Conservation (phyloP, 2,797 vertebrate genomes). For the Hylomyscus alleni region DNA sequence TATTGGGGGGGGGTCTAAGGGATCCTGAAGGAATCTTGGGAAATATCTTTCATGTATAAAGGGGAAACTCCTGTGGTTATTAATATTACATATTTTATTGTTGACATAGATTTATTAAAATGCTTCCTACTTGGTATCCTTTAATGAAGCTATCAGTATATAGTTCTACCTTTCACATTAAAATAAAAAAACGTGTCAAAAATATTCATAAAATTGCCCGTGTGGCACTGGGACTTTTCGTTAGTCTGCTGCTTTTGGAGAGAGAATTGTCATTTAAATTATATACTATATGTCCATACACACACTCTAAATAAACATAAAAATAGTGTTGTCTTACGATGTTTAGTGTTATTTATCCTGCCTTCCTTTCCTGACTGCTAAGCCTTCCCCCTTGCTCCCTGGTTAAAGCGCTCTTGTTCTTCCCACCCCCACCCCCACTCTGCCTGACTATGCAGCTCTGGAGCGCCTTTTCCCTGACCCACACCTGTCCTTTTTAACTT, state of each 20-base stretch:
- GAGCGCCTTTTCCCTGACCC: neutral
- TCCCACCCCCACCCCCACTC: no score
- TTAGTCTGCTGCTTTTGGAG: neutral
- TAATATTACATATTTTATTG: conserved; percentile 32
- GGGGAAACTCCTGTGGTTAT: neutral
- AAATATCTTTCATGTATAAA: neutral
- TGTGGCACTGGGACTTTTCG: neutral
- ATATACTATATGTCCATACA: neutral
- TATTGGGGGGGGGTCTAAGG: neutral
- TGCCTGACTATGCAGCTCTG: no score
- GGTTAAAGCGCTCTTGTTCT: neutral
- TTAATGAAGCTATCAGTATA: conserved; percentile 53
- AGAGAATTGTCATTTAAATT: neutral
- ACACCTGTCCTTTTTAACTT: neutral
- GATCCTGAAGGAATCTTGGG: neutral
- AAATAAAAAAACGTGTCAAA: conserved; percentile 13
- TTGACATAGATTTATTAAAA: conserved; percentile 15
- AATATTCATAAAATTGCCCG: neutral
- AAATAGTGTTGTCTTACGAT: neutral
- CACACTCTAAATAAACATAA: neutral
- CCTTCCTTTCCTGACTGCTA: neutral
- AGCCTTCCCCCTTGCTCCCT: no score
- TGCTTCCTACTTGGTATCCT: neutral
- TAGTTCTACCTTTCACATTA: conserved; percentile 45
- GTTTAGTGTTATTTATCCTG: neutral